phyloP scores from a whole-genome alignment of 2,113 vertebrate species.

The Pangasianodon hypophthalmus region DNA sequence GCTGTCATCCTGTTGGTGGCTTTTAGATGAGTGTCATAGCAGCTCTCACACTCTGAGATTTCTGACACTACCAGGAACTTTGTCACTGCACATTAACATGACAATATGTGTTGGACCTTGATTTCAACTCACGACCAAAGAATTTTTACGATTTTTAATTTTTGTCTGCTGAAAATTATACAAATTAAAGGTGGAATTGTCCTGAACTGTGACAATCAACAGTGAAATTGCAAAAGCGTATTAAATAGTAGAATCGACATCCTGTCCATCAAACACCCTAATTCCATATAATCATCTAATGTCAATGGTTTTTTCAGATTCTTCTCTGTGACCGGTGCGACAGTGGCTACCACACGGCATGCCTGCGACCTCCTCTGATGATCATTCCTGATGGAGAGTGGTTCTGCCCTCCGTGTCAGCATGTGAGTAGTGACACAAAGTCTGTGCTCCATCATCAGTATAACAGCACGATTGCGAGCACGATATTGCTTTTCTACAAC shows the following conservation, averaged over 20 bases:
- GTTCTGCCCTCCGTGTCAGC: constrained; percentile 98
- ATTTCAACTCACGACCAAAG: background rate
- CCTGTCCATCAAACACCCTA: background rate
- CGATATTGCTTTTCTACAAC: background rate
- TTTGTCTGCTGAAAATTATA: background rate
- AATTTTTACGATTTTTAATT: background rate
- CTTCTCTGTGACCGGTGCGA: constrained; percentile 94
- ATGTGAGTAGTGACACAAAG: constrained; percentile 73
- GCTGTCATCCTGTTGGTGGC: too few relatives aligned
- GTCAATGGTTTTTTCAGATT: constrained; percentile 75
- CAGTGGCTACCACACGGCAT: constrained; percentile 94
- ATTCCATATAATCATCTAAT: background rate
- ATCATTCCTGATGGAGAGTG: constrained; percentile 96
- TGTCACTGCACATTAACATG: too few relatives aligned
- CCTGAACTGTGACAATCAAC: background rate
- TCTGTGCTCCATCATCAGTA: background rate
- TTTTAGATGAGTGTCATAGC: too few relatives aligned
- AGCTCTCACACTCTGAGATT: too few relatives aligned
- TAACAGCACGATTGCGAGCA: background rate
- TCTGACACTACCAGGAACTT: too few relatives aligned
- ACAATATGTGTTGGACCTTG: background rate
- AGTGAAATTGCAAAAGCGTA: background rate
- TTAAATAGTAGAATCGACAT: background rate
- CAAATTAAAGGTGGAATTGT: background rate
- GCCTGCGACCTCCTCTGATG: constrained; percentile 94